Conservation (phyloP, 2,888 invertebrate species). For the Sarcophaga rosellei region DNA sequence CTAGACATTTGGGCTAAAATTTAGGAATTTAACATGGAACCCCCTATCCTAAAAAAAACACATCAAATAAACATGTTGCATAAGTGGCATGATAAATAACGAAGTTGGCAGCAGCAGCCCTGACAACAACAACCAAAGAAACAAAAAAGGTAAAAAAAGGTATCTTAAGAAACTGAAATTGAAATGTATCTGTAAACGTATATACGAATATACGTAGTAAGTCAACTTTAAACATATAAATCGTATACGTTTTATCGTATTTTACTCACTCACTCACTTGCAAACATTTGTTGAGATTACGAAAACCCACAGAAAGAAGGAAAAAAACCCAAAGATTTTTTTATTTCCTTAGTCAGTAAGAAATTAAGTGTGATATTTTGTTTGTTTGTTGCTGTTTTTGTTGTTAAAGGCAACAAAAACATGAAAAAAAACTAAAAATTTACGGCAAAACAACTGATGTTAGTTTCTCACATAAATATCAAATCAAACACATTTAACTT, state of each 20-base stretch:
- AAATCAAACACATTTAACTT: constrained; percentile 46
- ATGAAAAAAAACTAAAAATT: neutral
- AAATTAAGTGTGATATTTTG: neutral
- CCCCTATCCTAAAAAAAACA: neutral
- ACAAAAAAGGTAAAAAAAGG: no score
- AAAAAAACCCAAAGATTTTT: neutral
- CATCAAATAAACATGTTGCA: constrained; percentile 30
- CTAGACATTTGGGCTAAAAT: neutral
- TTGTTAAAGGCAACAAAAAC: no score
- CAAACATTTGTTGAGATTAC: constrained; percentile 26
- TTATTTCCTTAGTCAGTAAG: neutral
- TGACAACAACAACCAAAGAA: constrained; percentile 3
- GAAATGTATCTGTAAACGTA: neutral
- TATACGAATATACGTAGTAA: neutral
- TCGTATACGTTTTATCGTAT: no score
- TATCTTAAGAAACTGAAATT: neutral
- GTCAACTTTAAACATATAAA: no score
- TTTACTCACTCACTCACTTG: no score
- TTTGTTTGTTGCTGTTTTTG: neutral
- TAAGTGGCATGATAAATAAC: constrained; percentile 38
- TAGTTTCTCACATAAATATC: constrained; percentile 57
- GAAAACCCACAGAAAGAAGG: constrained; percentile 1
- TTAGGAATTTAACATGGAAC: constrained; percentile 15
- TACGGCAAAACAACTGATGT: constrained; percentile 9
- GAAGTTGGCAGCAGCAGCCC: constrained; percentile 5